Conservation (phyloP, 2,113 vertebrate genomes). For the Tachuris rubrigastra region DNA sequence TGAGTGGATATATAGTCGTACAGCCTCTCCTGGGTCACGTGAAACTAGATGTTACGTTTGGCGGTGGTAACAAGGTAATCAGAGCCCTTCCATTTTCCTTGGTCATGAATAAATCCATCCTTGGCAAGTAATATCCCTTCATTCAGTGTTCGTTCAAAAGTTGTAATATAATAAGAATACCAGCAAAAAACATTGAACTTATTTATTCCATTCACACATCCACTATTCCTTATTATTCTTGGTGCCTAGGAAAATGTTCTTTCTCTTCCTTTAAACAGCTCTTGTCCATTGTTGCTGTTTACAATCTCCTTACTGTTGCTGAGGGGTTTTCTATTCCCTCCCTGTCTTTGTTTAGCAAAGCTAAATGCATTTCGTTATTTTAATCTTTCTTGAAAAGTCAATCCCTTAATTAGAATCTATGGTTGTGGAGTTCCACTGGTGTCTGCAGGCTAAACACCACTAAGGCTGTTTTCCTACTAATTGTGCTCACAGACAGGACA, state of each 20-base stretch:
- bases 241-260: background rate
- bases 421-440: background rate
- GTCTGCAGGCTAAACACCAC: constrained; percentile 34
- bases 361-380: constrained; percentile 52
- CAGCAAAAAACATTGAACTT: background rate
- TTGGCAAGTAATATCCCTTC: background rate
- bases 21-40: background rate
- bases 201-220: background rate
- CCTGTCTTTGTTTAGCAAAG: constrained; percentile 11
- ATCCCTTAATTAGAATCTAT: constrained; percentile 64
- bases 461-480: constrained; percentile 41
- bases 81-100: background rate
- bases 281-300: constrained; percentile 26
- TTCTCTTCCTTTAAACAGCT: constrained; percentile 23
- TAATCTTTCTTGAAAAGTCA: constrained; percentile 65
- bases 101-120: background rate
- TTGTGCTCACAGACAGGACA: constrained; percentile 11
- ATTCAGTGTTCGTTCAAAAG: background rate
- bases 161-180: background rate
- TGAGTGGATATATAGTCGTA: background rate
- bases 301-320: constrained; percentile 23
- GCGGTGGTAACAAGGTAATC: background rate
- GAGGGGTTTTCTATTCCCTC: constrained; percentile 5
- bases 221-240: background rate
- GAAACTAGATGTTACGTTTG: background rate